These are phyloP conservation scores for Acanthoscelides obtectus DNA, from an alignment of 2,888 invertebrate genomes.

Conservation along the genomic window DNA sequence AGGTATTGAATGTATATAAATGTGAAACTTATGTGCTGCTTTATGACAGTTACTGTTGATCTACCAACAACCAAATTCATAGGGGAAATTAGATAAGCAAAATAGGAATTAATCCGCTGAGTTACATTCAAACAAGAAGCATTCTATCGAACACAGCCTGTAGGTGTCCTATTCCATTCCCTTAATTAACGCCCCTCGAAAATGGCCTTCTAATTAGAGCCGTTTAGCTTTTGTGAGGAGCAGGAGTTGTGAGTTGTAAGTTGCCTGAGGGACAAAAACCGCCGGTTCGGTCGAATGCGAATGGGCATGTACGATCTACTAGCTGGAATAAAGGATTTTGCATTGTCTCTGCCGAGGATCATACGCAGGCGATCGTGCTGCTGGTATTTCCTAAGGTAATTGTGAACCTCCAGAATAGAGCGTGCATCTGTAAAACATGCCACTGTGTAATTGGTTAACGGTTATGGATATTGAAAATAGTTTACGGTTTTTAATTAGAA, in stretches of 20 bases:
- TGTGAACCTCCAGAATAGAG: neutral
- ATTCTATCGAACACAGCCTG: neutral
- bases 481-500: neutral
- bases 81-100: no score
- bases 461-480: neutral
- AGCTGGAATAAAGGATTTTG: neutral
- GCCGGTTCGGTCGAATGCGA: no score
- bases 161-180: neutral
- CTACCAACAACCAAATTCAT: no score
- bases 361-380: neutral
- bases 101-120: no score
- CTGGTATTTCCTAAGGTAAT: neutral
- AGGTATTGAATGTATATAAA: no score
- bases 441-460: neutral
- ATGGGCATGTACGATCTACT: neutral
- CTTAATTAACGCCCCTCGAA: neutral
- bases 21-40: no score
- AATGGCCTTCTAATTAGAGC: neutral
- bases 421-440: neutral
- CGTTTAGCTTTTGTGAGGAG: neutral
- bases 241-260: neutral
- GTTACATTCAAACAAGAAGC: neutral
- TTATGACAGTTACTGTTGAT: no score
- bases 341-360: neutral
- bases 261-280: neutral